Evolutionary conservation across 2,113 vertebrate genomes (phyloP).

Genomic region (Menidia beryllina): DNA sequence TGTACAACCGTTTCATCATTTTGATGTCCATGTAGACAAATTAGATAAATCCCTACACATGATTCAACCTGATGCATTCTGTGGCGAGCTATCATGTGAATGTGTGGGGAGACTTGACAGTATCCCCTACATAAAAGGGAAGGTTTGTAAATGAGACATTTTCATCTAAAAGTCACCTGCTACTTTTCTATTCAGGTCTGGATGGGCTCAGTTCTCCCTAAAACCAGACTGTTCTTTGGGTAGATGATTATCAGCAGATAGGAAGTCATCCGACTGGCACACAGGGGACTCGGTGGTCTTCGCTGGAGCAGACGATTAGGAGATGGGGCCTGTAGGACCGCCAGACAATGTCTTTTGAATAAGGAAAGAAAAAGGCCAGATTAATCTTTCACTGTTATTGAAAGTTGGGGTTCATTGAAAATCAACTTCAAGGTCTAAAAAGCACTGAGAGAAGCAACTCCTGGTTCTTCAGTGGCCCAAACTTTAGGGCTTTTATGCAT

Average conservation of each 20-base stretch:
- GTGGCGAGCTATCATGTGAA: neutral
- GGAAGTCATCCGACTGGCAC: neutral
- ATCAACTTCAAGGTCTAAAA: no score
- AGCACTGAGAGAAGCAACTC: neutral
- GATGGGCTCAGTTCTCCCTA: neutral
- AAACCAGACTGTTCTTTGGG: neutral
- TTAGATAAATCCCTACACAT: no score
- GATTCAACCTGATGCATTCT: no score
- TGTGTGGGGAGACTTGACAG: neutral
- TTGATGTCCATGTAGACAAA: no score
- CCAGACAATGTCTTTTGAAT: no score
- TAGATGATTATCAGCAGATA: neutral
- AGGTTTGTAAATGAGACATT: neutral
- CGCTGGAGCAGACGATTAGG: no score
- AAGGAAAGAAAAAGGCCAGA: neutral
- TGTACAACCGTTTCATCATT: no score
- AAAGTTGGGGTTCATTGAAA: neutral
- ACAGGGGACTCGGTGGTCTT: no score
- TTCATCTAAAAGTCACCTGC: neutral
- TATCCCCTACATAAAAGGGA: no score
- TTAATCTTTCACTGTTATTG: neutral
- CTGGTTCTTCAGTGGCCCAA: neutral
- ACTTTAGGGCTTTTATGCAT: neutral
- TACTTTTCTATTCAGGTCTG: neutral
- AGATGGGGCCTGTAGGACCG: no score